Base-by-base conservation (phyloP, 2,888 invertebrate species). In the Congeria kusceri region DNA sequence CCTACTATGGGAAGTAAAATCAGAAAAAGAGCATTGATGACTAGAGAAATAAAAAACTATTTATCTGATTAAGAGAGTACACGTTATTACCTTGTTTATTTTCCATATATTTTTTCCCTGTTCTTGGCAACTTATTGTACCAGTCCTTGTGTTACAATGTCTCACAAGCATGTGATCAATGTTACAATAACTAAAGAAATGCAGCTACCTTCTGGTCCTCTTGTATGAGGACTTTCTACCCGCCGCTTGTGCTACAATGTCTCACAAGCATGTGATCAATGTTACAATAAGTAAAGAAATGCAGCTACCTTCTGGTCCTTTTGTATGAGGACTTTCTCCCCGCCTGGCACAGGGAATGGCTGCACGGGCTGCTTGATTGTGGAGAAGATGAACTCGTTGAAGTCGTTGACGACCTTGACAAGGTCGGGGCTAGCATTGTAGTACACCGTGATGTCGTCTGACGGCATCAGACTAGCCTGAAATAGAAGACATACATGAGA, bases 391-490 rank as follows among this genome's bases (percentile, higher is more conserved):
- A 97, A 97, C 0, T 96, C 95, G 11, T 95, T 94, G 91, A 96
- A 96, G 32, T 95, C 95, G 53, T 94, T 94, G 53, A 97, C 95
- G 27, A 98, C 95, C 76, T 96, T 95, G 3, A 77, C 75, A 44
- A 94, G 88, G 39, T 88, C 88, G 11, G 84, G 84, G 0, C 88
- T 76, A 1, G 92, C 88, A 75, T 95, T 94, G 91, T 96, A 97
- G 93, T 95, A 97, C 15, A 98, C 96, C 56, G 95, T 95, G 5
- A 98, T 97, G 80, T 96, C 96, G 94, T 99, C 98, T 0, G 97
- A 96, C 0, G 98, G 98, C 27, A 98, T 96, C 46, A 99, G 95
- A 89, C 96, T 96, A 0, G 97, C 98, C 94, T 93, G 86, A 28
- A 86, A 79, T 53, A n/a, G 25, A n/a, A 11, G 53, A 44, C 20